These are phyloP conservation scores for Ptyas mucosa DNA, from an alignment of 2,113 vertebrate species.

Conservation along the genomic window DNA sequence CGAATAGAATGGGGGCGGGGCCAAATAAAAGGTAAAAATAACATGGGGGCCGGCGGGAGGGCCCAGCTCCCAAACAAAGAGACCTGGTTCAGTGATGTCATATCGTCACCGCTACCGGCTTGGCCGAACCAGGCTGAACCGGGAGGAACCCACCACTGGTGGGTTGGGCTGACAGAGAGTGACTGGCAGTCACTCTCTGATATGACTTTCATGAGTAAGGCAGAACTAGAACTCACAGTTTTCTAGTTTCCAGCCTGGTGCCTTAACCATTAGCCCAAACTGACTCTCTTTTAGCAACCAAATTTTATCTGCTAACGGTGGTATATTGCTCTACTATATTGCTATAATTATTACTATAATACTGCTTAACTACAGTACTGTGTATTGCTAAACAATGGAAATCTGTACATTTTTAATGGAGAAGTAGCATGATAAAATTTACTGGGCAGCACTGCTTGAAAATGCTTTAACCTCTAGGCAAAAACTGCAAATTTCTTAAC, in stretches of 20 bases:
- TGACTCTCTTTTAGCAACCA: neutral
- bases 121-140: too few species aligned
- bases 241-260: neutral
- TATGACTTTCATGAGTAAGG: neutral
- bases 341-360: neutral
- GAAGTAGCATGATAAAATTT: neutral
- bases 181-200: too few species aligned
- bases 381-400: neutral
- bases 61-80: too few species aligned
- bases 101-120: too few species aligned
- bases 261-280: neutral
- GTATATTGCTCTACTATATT: neutral
- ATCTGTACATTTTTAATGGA: neutral
- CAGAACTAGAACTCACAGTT: neutral
- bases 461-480: neutral
- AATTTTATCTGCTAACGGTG: neutral
- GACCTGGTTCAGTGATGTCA: too few species aligned
- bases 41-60: too few species aligned
- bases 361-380: neutral
- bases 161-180: too few species aligned
- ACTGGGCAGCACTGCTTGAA: neutral
- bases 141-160: too few species aligned
- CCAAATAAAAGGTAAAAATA: too few species aligned
- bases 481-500: neutral
- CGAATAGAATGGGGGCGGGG: too few species aligned